A percentile compares a stretch with the other conserved stretches of the same genome.
Evolutionary conservation across 2,113 vertebrate genomes (phyloP).

Genomic region (Herpetotheres cachinnans): DNA sequence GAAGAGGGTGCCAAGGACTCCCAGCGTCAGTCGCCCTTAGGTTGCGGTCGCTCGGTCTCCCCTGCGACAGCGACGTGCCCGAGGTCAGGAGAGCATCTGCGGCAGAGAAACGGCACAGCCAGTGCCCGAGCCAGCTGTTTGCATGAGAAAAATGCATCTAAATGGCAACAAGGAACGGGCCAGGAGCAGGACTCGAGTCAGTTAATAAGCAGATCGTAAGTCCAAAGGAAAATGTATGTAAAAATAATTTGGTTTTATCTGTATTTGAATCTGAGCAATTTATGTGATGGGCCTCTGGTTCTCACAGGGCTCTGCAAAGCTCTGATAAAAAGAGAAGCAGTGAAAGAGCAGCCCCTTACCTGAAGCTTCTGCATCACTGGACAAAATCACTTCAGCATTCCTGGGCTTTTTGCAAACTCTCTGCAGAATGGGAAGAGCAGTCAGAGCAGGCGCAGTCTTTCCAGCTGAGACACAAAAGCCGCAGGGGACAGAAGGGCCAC

Average conservation of each 20-base stretch:
- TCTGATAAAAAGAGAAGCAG: not conserved
- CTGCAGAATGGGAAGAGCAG: not conserved
- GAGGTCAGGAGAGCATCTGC: not conserved
- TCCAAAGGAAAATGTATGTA: not conserved
- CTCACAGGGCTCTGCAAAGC: not conserved
- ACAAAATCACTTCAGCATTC: not conserved
- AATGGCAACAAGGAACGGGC: not conserved
- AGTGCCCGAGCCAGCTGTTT: not conserved
- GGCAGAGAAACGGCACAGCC: not conserved
- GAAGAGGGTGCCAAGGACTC: not conserved
- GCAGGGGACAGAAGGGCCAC: not conserved
- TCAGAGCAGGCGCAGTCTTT: fast-evolving
- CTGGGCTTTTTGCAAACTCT: not conserved
- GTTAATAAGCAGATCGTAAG: not conserved
- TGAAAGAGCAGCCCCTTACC: not conserved
- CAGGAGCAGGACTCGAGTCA: fast-evolving
- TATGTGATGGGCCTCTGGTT: not conserved
- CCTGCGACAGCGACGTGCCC: not conserved
- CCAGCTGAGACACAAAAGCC: not conserved
- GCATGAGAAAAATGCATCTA: not conserved
- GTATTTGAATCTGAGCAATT: not conserved
- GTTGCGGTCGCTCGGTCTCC: not conserved
- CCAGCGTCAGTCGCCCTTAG: not conserved
- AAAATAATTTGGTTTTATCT: not conserved
- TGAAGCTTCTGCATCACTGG: not conserved